A percentile compares a stretch with the other conserved stretches of the same genome.
Evolutionary conservation across 2,888 invertebrate species (phyloP).

Genomic region (Lithophane socia): DNA sequence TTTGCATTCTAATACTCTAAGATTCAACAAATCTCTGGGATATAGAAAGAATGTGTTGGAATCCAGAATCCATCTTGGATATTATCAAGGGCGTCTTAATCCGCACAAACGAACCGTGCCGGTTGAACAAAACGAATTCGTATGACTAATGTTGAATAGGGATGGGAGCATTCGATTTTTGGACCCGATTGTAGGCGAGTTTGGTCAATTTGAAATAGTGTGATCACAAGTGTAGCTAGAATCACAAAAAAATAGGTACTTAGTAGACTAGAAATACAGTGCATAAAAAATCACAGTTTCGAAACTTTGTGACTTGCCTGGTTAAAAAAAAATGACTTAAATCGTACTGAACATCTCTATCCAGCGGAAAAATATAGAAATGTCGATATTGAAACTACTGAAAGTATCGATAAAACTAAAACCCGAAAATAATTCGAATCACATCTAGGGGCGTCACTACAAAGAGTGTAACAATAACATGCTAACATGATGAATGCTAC

Average conservation of each 20-base stretch:
- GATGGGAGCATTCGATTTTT: slow-evolving; percentile 43
- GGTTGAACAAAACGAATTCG: slow-evolving; percentile 82
- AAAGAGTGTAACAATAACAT: slow-evolving; percentile 81
- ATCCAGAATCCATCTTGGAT: slow-evolving; percentile 60
- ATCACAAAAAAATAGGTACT: neutral
- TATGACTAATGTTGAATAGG: slow-evolving; percentile 79
- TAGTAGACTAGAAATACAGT: neutral
- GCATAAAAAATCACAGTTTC: neutral
- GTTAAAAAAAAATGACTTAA: neutral
- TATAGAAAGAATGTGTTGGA: slow-evolving; percentile 62
- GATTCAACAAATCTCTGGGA: slow-evolving; percentile 62
- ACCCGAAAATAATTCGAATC: slow-evolving; percentile 45
- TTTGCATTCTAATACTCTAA: slow-evolving; percentile 57
- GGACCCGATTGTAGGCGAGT: neutral
- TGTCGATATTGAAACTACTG: slow-evolving; percentile 10
- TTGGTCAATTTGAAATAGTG: neutral
- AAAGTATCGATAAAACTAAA: slow-evolving; percentile 46
- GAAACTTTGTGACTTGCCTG: neutral
- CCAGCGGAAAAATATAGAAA: neutral
- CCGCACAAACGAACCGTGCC: slow-evolving; percentile 75
- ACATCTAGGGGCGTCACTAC: slow-evolving; percentile 72
- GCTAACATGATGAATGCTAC: slow-evolving; percentile 84
- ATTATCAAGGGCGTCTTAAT: slow-evolving; percentile 75
- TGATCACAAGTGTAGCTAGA: neutral
- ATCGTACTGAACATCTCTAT: neutral